Evolutionary conservation across 2,113 vertebrate species (phyloP).

Genomic region (Eclectus roratus): DNA sequence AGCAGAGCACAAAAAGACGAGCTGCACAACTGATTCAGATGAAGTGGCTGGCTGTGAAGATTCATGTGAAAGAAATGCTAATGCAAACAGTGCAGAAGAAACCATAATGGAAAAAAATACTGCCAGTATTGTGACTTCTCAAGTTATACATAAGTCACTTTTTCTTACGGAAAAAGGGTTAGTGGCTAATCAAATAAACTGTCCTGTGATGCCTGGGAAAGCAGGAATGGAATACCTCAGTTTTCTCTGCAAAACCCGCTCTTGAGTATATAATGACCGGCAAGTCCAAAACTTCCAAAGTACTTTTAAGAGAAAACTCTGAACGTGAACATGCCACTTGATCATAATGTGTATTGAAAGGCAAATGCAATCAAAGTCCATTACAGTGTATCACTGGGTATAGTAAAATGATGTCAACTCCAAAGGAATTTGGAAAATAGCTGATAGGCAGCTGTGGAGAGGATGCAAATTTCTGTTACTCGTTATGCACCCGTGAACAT

Average conservation of each 20-base stretch:
- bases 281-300: background rate
- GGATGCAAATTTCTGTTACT: background rate
- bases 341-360: background rate
- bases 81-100: background rate
- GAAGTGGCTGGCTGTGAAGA: slow-evolving; percentile 7
- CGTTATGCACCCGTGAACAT: accelerated
- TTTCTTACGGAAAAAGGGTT: background rate
- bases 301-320: background rate
- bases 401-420: background rate
- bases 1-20: slow-evolving; percentile 32
- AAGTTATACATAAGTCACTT: accelerated
- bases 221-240: background rate
- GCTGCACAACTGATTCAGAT: background rate
- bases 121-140: background rate
- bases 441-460: background rate
- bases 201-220: background rate
- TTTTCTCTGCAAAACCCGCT: background rate
- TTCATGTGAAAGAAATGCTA: slow-evolving; percentile 23
- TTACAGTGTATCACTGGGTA: background rate
- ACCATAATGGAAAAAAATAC: background rate
- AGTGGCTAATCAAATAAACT: background rate
- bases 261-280: too few species aligned
- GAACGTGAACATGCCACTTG: background rate
- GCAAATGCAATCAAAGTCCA: slow-evolving; percentile 3
- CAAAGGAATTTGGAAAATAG: background rate